Base-by-base conservation (phyloP, 2,797 vertebrate species). In the Acrossocheilus wenchowensis region DNA sequence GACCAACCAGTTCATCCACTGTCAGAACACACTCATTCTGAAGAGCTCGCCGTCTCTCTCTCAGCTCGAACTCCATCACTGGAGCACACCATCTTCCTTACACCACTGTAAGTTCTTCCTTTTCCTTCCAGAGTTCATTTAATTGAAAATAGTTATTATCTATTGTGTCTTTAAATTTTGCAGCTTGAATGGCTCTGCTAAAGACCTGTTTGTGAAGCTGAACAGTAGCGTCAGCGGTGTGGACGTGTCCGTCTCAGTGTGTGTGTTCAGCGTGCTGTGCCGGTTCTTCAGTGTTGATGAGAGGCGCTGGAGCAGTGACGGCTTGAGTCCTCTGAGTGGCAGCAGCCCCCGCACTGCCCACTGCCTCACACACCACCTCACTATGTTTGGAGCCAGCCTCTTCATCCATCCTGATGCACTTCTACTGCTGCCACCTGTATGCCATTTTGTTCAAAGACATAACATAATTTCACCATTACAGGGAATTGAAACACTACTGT, bases 371-470 rank as follows among this genome's bases (percentile, higher is more conserved):
- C 92, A 88, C 80, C 96, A 96, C 83, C 96, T 97, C 89, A 96
- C 95, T 43, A 84, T 96, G 89, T 97, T 97, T 39, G 96, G 96
- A 79, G 96, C 96, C 91, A 96, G 95, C 88, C 83, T 97, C 89
- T 97, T 97, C 72, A 88, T 96, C n/a, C 95, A 96, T 43, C 95
- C 95, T 0, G 94, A 94, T 19, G 94, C 94, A 0, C 90, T 97
- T 23, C 66, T 96, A 39, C 91, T 97, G 73, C 87, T 96, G 48
- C 93, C 95, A 3, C 96, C 96, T 19, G 96, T 95, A 85, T 45
- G 92, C 15, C 10, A 81, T 36, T 81, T 81, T 60, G 36, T 21
- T 68, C 12, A 54, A 78, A 34, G 15, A 75, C 30, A 57, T n/a
- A 54, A 78, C 11, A 6, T 36, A 2, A 52, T 52, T 21, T 52